These are phyloP conservation scores for Asarcornis scutulata DNA, from an alignment of 2,113 vertebrate species.

Conservation along the genomic window DNA sequence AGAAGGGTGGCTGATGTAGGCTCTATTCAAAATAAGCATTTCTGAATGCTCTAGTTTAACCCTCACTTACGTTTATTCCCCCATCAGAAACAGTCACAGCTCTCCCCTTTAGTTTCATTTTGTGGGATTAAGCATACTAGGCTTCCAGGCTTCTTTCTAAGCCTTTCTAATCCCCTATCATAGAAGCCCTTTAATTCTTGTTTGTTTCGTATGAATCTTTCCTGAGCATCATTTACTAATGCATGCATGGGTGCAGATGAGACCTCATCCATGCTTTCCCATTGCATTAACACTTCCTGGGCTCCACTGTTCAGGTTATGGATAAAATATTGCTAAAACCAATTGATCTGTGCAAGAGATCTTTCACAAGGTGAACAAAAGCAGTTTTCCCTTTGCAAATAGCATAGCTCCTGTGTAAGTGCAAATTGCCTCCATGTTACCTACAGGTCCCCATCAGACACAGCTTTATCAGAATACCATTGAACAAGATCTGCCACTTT, in stretches of 20 bases:
- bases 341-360: not conserved
- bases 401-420: not conserved
- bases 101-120: not conserved
- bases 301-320: not conserved
- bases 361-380: not conserved
- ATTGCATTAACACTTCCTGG: no score
- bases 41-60: not conserved
- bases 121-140: not conserved
- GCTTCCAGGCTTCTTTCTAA: not conserved
- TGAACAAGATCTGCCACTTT: not conserved
- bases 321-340: not conserved
- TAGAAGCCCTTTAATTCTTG: not conserved
- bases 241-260: not conserved
- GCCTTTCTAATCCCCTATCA: not conserved
- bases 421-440: not conserved
- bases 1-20: not conserved
- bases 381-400: not conserved
- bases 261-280: not conserved
- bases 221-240: accelerated
- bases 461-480: not conserved
- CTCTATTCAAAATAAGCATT: not conserved
- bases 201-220: not conserved
- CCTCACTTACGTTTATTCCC: not conserved
- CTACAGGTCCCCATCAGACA: not conserved
- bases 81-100: not conserved